Conservation (phyloP, 2,113 vertebrate species). For the Emydocephalus ijimae region DNA sequence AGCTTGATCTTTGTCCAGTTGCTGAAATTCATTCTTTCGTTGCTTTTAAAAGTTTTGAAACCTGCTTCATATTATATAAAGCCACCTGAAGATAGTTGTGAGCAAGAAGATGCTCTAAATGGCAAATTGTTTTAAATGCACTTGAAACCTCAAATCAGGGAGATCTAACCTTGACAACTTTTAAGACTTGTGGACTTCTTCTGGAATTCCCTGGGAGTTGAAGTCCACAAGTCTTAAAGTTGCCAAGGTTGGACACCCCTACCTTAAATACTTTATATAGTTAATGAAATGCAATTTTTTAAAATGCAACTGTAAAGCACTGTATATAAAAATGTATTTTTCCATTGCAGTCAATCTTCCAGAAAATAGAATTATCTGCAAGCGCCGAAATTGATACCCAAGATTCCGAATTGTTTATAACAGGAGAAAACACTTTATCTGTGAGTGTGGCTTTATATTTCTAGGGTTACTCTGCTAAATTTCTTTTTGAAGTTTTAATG, state of each 20-base stretch:
- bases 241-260: background rate
- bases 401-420: slow-evolving; percentile 76
- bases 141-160: background rate
- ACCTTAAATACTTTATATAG: background rate
- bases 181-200: background rate
- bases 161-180: background rate
- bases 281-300: background rate
- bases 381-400: slow-evolving; percentile 73
- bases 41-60: background rate
- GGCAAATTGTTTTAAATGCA: background rate
- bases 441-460: slow-evolving; percentile 65
- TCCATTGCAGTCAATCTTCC: slow-evolving; percentile 78
- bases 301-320: background rate
- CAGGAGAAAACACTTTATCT: slow-evolving; percentile 71
- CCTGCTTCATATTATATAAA: background rate
- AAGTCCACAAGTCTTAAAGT: background rate
- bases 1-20: background rate
- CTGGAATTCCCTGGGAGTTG: background rate
- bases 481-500: background rate
- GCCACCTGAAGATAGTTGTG: background rate
- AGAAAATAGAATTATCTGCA: slow-evolving; percentile 73
- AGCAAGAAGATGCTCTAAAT: background rate
- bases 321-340: slow-evolving; percentile 25
- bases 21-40: background rate
- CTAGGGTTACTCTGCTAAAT: slow-evolving; percentile 10